Evolutionary conservation across 2,113 vertebrate genomes (phyloP).

Genomic region (Neodontobutis hainanensis): DNA sequence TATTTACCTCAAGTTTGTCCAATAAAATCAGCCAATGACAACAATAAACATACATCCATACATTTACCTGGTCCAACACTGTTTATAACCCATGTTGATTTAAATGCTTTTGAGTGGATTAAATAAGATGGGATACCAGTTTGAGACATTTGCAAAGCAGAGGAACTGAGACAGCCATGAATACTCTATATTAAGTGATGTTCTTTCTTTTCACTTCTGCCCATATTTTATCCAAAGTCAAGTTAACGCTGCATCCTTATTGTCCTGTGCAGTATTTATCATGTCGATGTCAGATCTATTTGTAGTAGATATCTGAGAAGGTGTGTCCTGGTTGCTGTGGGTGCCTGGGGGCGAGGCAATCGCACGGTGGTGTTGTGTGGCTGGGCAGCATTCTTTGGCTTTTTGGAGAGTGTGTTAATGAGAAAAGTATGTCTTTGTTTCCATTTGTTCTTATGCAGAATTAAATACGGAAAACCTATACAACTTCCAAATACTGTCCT

Average conservation of each 20-base stretch:
- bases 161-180: too few relatives aligned
- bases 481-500: not conserved
- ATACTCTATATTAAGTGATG: too few relatives aligned
- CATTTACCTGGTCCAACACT: too few relatives aligned
- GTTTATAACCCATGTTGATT: too few relatives aligned
- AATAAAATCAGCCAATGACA: too few relatives aligned
- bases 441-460: not conserved
- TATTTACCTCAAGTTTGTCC: too few relatives aligned
- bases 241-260: not conserved
- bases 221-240: not conserved
- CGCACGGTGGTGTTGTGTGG: conserved; percentile 46
- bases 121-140: too few relatives aligned
- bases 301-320: conserved; percentile 32
- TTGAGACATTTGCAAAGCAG: too few relatives aligned
- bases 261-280: conserved; percentile 16
- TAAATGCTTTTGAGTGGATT: too few relatives aligned
- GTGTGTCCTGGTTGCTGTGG: conserved; percentile 15
- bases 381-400: conserved; percentile 53
- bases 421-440: conserved; percentile 30
- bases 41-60: too few relatives aligned
- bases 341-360: conserved; percentile 47
- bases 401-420: conserved; percentile 36
- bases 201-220: not conserved
- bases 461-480: not conserved
- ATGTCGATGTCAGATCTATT: conserved; percentile 24